Evolutionary conservation across 1,140 invertebrate genomes (phyloP).

Genomic region (Aphis craccivora): DNA sequence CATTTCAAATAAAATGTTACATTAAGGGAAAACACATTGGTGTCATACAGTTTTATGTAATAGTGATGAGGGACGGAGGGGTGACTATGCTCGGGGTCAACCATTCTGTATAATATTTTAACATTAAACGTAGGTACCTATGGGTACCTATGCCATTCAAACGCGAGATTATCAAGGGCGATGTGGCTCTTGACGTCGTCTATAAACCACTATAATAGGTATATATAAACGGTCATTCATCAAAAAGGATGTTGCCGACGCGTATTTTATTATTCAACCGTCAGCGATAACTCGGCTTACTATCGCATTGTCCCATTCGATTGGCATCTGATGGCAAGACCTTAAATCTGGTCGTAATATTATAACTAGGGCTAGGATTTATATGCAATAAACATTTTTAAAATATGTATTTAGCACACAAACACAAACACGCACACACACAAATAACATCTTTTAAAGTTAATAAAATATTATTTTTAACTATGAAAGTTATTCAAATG

Average conservation of each 20-base stretch:
- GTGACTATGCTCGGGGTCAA: too few relatives aligned
- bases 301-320: not conserved
- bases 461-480: too few relatives aligned
- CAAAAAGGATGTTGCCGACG: not conserved
- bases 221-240: not conserved
- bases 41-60: not conserved
- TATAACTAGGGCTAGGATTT: too few relatives aligned
- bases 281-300: not conserved
- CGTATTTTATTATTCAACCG: not conserved
- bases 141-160: not conserved
- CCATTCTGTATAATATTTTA: not conserved
- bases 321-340: not conserved
- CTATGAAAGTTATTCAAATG: too few relatives aligned
- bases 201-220: not conserved
- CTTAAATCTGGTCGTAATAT: not conserved
- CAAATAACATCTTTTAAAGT: too few relatives aligned
- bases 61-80: too few relatives aligned
- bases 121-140: not conserved
- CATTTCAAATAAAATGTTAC: too few relatives aligned
- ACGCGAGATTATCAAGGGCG: not conserved
- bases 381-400: too few relatives aligned
- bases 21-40: not conserved
- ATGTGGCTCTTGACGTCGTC: not conserved
- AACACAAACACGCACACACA: too few relatives aligned
- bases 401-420: too few relatives aligned